Percentiles rank a stretch among this genome's conserved stretches.
phyloP scores from a whole-genome alignment of 1,140 invertebrate species.

The Geopemphigus sp. region DNA sequence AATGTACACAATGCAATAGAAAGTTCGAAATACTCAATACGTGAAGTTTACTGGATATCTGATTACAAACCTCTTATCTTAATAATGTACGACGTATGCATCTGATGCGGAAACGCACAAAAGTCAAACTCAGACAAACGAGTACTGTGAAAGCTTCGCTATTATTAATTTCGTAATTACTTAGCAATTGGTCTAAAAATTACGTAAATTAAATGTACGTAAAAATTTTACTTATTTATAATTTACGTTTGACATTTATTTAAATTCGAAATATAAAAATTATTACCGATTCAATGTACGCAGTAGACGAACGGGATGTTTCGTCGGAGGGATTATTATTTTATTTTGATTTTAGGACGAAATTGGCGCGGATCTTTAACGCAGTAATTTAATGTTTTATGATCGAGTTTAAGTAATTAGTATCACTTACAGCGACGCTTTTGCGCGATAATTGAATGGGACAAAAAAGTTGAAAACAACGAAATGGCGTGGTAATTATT shows the following conservation, averaged over 20 bases:
- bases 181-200: too few species aligned
- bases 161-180: too few species aligned
- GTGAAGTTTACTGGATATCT: background rate
- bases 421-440: background rate
- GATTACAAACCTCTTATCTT: background rate
- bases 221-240: too few species aligned
- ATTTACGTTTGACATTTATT: too few species aligned
- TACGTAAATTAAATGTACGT: too few species aligned
- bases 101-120: too few species aligned
- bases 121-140: too few species aligned
- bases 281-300: background rate
- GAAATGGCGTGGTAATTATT: background rate
- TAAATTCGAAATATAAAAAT: background rate
- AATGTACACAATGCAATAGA: background rate
- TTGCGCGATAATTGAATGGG: background rate
- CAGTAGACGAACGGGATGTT: too few species aligned
- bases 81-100: background rate
- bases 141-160: too few species aligned
- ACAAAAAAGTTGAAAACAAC: background rate
- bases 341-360: background rate
- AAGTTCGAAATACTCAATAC: background rate
- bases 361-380: background rate
- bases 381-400: background rate
- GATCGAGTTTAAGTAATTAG: background rate
- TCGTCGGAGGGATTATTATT: background rate